Evolutionary conservation across 2,113 vertebrate species (phyloP), one percentile per base, ranked within the genome.

Genomic region (Bathybates hornii): DNA sequence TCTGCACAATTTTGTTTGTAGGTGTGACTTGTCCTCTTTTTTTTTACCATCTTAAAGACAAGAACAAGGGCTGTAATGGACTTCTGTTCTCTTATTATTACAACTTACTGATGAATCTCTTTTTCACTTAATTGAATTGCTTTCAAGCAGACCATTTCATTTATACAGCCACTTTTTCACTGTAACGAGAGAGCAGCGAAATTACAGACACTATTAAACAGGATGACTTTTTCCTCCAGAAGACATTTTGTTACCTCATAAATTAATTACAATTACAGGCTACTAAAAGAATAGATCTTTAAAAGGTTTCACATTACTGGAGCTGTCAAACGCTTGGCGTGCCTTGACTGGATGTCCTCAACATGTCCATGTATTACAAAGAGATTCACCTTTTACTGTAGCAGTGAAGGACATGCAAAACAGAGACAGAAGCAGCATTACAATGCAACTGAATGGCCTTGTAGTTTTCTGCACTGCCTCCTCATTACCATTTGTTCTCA

Each of bases 401-500:
- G n/a, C 50, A 85, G 87, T 89, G 88, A 92, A 93, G 94, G 92
- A 93, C 93, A 11, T 12, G 34, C 29, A 10, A 92, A 90, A 56
- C 86, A 36, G 79, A 80, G 45, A 78, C 71, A 78, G 27, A 19
- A 48, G 59, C 34, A 27, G 86, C 85, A 87, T 87, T 41, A 82
- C 83, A 87, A 83, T 86, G 66, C 19, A 88, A 24, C 48, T 4
- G 21, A 52, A 48, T 63, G 29, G 76, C 11, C 52, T 78, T 78
- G 71, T 32, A 78, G 71, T 32, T 16, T 56, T 79, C 80, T 84
- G 36, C 43, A 43, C 83, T 29, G 41, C 71, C 9, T 54, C 41
- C 19, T 85, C 83, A 86, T 91, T 87, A 87, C 87, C 87, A 89
- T 92, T 90, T 59, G 80, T 94, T 89, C 90, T 91, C 88, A 91